Evolutionary conservation across 2,888 invertebrate species (phyloP), one percentile per base, ranked within the genome.

Genomic region (Rhorus exstirpatorius): DNA sequence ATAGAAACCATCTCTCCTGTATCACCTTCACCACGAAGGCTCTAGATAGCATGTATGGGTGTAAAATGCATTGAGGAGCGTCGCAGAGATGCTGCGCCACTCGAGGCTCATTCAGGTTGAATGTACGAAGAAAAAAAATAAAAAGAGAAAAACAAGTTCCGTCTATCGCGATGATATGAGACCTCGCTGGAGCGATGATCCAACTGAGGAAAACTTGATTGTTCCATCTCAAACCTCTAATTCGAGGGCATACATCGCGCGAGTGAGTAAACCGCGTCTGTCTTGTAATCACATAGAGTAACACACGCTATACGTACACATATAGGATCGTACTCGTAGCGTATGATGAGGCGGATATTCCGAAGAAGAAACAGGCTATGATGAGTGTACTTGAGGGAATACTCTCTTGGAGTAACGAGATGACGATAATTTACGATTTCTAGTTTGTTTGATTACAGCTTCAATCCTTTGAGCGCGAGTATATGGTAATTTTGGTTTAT

Each of bases 311-410:
- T 21, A n/a, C n/a, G 24, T 24, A 63, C 12, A n/a, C n/a, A 14
- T 14, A 63, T 21, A 17, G 14, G 12, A 14, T 31, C 7, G 61
- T 61, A 61, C 44, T 44, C 24, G 44, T 46, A 46, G 65, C 46
- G 49, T 35, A 67, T 74, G 70, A 81, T 71, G 53, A 76, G 55
- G 65, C 76, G 71, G 81, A 81, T 65, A 41, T 58, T 44, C 38
- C 51, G n/a, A n/a, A n/a, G 60, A 58, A 55, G 63, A 65, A 65
- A 38, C 51, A 60, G 21, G 35, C 44, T 60, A 8, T 24, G 14
- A n/a, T 24, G 72, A 68, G 14, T 24, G 21, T 41, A 61, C 55
- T 61, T 35, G 68, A 65, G 38, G 53, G 41, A 46, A 63, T 49
- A 60, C 17, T 68, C 55, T 55, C 46, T 46, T 55, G 3, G n/a